Base-by-base conservation (phyloP, 2,888 invertebrate species). In the Coelinius sp. region DNA sequence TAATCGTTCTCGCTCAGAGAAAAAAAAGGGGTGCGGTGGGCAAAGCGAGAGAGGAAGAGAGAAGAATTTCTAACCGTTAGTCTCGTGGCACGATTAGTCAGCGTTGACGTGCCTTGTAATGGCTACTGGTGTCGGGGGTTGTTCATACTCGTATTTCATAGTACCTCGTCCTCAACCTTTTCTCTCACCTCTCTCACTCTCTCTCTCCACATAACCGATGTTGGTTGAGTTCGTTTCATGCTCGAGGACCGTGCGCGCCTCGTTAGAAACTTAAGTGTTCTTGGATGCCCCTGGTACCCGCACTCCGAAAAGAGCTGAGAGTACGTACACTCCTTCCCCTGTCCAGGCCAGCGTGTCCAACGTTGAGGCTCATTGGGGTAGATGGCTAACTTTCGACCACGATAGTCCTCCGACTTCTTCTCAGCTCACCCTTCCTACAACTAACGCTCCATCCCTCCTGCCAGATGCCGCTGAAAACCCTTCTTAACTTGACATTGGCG, bases 191-290 rank as follows among this genome's bases (percentile, higher is more conserved):
- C 17, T 27, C 56, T 27, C 27, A 24, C 46, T 64, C 66, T 22
- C 52, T 63, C 27, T 69, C 10, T 31, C 46, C 31, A 59, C 14
- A 31, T 78, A 78, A 79, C 79, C 78, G 79, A 73, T 79, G 38
- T 27, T 64, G 78, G 81, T 78, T 78, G 81, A 80, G 80, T 81
- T 83, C 80, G 82, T 81, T 83, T 82, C 81, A 82, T 81, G 81
- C 78, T 79, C 77, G 79, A 80, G 80, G 72, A 75, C 79, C 78
- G 76, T 72, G 78, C 79, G 77, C 79, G 80, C 81, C 84, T 85
- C 82, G 84, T 84, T 84, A 83, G 78, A 77, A 85, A 85, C 84
- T 85, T 81, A 83, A 84, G 80, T 79, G 77, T 66, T 64, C 79
- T 76, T 65, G 24, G 35, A 46, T 49, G 49, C 52, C 20, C 20